Base-by-base conservation (phyloP, 1,140 invertebrate genomes). In the Archivesica marissinica region DNA sequence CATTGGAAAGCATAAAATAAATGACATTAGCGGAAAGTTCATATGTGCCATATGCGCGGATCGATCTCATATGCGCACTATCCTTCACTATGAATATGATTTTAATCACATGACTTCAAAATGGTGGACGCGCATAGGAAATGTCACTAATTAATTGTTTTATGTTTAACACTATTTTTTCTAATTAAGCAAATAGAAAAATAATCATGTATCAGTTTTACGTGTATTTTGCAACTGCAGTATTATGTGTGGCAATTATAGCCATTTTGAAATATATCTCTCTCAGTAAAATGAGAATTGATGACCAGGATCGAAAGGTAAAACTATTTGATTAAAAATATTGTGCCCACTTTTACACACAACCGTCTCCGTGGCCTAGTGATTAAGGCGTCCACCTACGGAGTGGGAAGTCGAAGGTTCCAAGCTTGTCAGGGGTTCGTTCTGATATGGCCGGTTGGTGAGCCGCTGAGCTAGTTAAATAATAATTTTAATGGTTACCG, bases 201-300 rank as follows among this genome's bases (percentile, higher is more conserved):
- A 28, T 2, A 74, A 86, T 54, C 39, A 85, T 89, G 84, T 76
- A 81, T 78, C 64, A 78, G n/a, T n/a, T n/a, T n/a, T n/a, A n/a
- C 35, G 50, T 89, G 28, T 85, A 77, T 52, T 33, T 89, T 38
- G 86, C 88, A 3, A 20, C 68, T 47, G 44, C 41, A 35, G 87
- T 85, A 15, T 7, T 89, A 4, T 86, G 75, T 35, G 52, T 83
- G 41, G 23, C 83, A 35, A 30, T 89, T 41, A 44, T 85, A 17
- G 25, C 76, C 9, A 47, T 82, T 68, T 61, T 89, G 15, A 86
- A 82, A 66, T 89, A 88, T 70, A 44, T 89, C 35, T 86, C 86
- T 11, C 77, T 85, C 59, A 85, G 82, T 44, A 85, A 85, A 20
- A 85, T 85, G 39, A 77, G 74, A 30, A 52, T 85, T 23, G 82